A percentile compares a stretch with the other conserved stretches of the same genome.
phyloP scores from a whole-genome alignment of 92 coral and sea anemone genomes.

The Hydrozoanthus gracilis region DNA sequence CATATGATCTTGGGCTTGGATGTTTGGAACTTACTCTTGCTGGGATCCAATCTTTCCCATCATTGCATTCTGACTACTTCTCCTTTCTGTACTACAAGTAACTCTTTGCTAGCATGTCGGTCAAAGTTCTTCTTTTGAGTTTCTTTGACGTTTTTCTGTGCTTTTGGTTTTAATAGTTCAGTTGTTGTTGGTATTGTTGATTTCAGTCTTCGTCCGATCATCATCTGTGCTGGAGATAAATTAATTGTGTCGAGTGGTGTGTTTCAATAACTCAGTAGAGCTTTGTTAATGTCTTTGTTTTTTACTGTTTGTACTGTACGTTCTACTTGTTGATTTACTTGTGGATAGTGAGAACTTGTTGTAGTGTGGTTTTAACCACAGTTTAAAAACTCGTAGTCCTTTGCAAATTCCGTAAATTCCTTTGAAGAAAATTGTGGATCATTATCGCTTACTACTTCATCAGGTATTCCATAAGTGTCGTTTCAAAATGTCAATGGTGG shows the following conservation, averaged over 20 bases:
- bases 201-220: too few species aligned
- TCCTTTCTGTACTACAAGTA: too few species aligned
- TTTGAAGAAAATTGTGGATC: constrained; percentile 1
- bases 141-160: too few species aligned
- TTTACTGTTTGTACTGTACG: constrained; percentile 47
- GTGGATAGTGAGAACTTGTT: constrained; percentile 26
- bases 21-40: constrained; percentile 12
- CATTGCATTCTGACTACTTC: constrained; percentile 21
- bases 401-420: constrained; percentile 12
- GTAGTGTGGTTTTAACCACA: constrained; percentile 32
- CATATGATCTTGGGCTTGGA: constrained; percentile 15
- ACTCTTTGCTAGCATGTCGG: too few species aligned
- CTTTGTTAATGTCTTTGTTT: constrained; percentile 13
- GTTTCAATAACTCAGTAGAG: too few species aligned
- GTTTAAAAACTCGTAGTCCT: constrained; percentile 11
- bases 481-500: background rate
- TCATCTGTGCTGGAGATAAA: too few species aligned
- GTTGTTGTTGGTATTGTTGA: too few species aligned
- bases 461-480: constrained; percentile 24
- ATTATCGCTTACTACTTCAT: constrained; percentile 15
- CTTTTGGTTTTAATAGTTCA: too few species aligned
- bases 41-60: constrained; percentile 42
- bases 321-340: constrained; percentile 30
- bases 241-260: too few species aligned
- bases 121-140: too few species aligned